Conservation (phyloP, 2,888 invertebrate species). For the Ophion ventricosus region DNA sequence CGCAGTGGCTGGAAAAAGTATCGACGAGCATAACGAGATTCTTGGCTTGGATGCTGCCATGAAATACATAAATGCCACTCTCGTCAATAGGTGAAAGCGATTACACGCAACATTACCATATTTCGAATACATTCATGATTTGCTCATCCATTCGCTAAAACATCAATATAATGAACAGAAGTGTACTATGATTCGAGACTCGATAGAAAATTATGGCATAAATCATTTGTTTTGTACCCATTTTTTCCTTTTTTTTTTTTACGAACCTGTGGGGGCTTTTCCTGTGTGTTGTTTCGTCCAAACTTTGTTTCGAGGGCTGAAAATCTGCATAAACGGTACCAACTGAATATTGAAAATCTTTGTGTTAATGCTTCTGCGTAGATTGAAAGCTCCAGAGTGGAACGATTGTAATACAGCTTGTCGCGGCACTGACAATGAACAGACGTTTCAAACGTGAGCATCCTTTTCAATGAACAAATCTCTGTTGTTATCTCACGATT, state of each 20-base stretch:
- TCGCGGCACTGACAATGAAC: conserved; percentile 73
- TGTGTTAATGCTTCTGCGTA: conserved; percentile 69
- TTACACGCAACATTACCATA: not conserved
- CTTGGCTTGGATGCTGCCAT: conserved; percentile 96
- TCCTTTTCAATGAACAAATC: conserved; percentile 50
- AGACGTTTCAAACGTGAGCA: conserved; percentile 73
- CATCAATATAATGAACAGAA: no score
- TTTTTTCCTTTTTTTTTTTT: not conserved
- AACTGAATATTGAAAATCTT: conserved; percentile 38
- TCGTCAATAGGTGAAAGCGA: conserved; percentile 86
- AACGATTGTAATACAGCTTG: conserved; percentile 74
- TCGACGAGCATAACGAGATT: conserved; percentile 98
- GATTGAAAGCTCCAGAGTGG: conserved; percentile 73
- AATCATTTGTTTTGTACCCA: not conserved
- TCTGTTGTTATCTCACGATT: conserved; percentile 43
- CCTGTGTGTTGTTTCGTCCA: not conserved
- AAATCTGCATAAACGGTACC: not conserved
- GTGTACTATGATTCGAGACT: no score
- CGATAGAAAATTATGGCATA: no score
- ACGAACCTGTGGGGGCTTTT: not conserved
- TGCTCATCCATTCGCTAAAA: not conserved
- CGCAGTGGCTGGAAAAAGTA: conserved; percentile 94
- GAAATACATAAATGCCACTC: conserved; percentile 94
- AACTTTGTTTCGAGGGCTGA: not conserved
- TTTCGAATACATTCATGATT: not conserved